Conservation (phyloP, 2,888 invertebrate genomes). For the Tiliacea aurago region DNA sequence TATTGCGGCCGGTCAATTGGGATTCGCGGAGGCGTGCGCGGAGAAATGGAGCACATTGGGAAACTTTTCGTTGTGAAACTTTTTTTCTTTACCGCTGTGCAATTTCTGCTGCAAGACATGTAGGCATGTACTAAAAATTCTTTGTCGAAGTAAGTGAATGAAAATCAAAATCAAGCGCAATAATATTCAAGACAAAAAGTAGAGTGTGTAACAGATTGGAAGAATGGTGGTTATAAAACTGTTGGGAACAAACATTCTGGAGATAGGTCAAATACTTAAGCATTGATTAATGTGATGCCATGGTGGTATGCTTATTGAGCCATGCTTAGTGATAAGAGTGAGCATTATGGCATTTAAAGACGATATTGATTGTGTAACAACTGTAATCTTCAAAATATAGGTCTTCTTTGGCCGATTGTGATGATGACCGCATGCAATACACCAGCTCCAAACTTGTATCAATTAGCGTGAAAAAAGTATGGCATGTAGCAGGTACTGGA, state of each 20-base stretch:
- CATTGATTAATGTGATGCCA: not conserved
- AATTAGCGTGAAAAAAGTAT: not conserved
- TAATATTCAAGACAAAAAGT: conserved; percentile 14
- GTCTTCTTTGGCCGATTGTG: not conserved
- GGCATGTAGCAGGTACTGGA: not conserved
- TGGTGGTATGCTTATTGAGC: not conserved
- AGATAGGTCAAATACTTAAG: not conserved
- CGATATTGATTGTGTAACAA: not conserved
- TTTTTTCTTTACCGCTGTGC: conserved; percentile 64
- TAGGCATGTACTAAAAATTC: conserved; percentile 36
- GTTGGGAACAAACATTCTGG: not conserved
- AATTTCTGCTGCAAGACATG: conserved; percentile 62
- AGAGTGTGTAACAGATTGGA: not conserved
- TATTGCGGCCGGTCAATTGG: conserved; percentile 85
- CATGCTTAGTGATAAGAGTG: not conserved
- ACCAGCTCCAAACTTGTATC: not conserved
- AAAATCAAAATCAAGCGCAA: conserved; percentile 7
- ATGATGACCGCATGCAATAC: not conserved
- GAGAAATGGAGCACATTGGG: conserved; percentile 89
- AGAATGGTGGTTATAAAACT: not conserved
- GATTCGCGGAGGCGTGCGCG: conserved; percentile 83
- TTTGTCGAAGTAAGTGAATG: conserved; percentile 18
- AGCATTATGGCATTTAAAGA: not conserved
- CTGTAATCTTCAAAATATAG: not conserved
- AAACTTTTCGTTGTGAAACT: conserved; percentile 83